Evolutionary conservation across 2,888 invertebrate species (phyloP).

Genomic region (Folsomia manolachei): DNA sequence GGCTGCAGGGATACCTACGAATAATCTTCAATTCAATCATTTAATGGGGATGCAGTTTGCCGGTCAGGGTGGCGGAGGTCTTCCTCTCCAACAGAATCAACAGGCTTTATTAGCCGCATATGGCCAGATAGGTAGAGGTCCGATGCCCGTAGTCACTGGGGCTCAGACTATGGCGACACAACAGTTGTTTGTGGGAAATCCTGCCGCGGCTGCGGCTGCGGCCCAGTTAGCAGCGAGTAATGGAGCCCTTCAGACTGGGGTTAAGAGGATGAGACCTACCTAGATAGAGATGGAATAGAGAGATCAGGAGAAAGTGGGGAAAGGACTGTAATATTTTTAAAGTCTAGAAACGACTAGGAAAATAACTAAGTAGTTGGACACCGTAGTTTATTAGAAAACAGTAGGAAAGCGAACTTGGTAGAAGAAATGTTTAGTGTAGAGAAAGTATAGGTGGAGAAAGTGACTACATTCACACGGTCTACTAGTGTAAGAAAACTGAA

Average conservation of each 20-base stretch:
- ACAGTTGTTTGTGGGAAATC: conserved; percentile 49
- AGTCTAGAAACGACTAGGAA: not conserved
- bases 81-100: conserved; percentile 45
- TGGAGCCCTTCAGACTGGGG: conserved; percentile 40
- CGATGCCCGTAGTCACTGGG: conserved; percentile 40
- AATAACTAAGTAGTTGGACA: not conserved
- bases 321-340: not conserved
- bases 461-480: not conserved
- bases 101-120: conserved; percentile 49
- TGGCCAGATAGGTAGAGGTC: conserved; percentile 43
- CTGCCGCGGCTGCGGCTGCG: conserved; percentile 51
- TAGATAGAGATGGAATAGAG: conserved; percentile 23
- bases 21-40: conserved; percentile 50
- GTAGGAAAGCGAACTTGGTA: no score
- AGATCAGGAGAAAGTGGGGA: not conserved
- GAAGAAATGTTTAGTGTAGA: not conserved
- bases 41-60: conserved; percentile 46
- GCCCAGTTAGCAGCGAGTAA: conserved; percentile 51
- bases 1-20: conserved; percentile 51
- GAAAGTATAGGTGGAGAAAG: not conserved
- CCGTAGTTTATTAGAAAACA: no score
- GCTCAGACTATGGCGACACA: conserved; percentile 44
- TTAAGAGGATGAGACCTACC: conserved; percentile 49
- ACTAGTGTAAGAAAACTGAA: not conserved
- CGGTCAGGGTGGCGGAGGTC: conserved; percentile 34